phyloP scores from a whole-genome alignment of 2,888 invertebrate genomes.

The Linhomoeus sp. region DNA sequence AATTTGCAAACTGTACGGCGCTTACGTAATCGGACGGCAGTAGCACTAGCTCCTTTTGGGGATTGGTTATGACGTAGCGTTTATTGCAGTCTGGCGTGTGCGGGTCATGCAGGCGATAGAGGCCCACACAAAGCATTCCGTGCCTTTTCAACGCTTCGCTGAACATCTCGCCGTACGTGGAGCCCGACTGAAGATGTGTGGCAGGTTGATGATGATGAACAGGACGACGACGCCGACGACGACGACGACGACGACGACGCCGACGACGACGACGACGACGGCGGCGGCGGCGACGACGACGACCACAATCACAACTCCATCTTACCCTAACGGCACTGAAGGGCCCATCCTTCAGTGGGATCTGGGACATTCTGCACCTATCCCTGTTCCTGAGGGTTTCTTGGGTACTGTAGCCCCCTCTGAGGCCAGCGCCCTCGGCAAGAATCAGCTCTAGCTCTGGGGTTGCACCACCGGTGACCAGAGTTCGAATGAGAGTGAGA shows the following conservation, averaged over 20 bases:
- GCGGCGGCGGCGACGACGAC: too few relatives aligned
- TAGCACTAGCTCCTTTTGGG: constrained; percentile 89
- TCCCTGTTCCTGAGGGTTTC: constrained; percentile 89
- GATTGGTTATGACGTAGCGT: constrained; percentile 98
- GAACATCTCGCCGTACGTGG: constrained; percentile 93
- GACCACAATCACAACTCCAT: too few relatives aligned
- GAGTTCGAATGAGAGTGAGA: constrained; percentile 86
- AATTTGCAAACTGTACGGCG: not conserved
- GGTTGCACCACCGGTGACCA: constrained; percentile 98
- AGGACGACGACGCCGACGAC: too few relatives aligned
- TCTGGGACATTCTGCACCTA: constrained; percentile 91
- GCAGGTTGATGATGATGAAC: too few relatives aligned
- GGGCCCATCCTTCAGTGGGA: constrained; percentile 91
- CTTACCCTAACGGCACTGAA: constrained; percentile 79
- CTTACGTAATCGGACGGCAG: constrained; percentile 88
- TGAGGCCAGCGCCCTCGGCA: constrained; percentile 92
- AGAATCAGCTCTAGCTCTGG: constrained; percentile 95
- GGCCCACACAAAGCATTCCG: constrained; percentile 95
- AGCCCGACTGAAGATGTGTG: constrained; percentile 58
- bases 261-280: too few relatives aligned
- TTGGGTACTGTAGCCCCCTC: constrained; percentile 89
- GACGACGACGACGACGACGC: too few relatives aligned
- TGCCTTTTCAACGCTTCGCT: constrained; percentile 83
- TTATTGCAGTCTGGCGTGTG: constrained; percentile 58
- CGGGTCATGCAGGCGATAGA: constrained; percentile 52